These are phyloP conservation scores for Drosophila sturtevanti DNA, from an alignment of 1,140 invertebrate species.

Conservation along the genomic window DNA sequence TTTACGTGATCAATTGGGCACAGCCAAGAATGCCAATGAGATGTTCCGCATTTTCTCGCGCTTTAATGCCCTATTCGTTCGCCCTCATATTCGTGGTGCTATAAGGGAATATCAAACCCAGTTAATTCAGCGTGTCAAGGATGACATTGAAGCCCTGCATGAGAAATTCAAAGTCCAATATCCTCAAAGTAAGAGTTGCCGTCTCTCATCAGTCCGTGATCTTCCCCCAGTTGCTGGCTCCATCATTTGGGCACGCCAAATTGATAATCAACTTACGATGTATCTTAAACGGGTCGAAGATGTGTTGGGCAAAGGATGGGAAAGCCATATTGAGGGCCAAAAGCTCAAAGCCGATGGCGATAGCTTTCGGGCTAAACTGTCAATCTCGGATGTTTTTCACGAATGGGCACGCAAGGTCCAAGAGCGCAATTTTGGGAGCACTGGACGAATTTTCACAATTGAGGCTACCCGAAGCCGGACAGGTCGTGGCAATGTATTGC, in stretches of 20 bases:
- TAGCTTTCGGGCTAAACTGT: conserved; percentile 97
- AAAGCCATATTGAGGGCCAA: conserved; percentile 99
- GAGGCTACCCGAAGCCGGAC: conserved; percentile 92
- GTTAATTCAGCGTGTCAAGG: conserved; percentile 99
- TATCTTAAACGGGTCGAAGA: conserved; percentile 98
- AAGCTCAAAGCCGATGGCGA: conserved; percentile 99
- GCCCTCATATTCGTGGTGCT: conserved; percentile 98
- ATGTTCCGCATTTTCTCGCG: conserved; percentile 99
- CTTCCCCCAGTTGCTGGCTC: conserved; percentile 98
- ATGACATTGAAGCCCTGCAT: conserved; percentile 98
- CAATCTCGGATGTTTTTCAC: conserved; percentile 98
- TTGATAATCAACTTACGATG: conserved; percentile 98
- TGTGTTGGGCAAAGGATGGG: conserved; percentile 99
- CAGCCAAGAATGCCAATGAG: conserved; percentile 99
- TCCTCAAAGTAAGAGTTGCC: conserved; percentile 94
- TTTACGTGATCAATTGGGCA: conserved; percentile 97
- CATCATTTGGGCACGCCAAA: conserved; percentile 99
- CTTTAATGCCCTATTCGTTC: conserved; percentile 99
- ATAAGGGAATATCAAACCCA: conserved; percentile 99
- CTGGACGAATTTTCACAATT: conserved; percentile 97
- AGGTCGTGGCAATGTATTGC: conserved; percentile 94
- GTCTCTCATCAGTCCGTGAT: conserved; percentile 95
- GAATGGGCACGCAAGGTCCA: conserved; percentile 98
- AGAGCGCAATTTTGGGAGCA: conserved; percentile 95
- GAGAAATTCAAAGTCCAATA: conserved; percentile 99